Percentiles rank a stretch among this genome's conserved stretches.
phyloP scores from a whole-genome alignment of 2,797 vertebrate genomes.

The Coranthus polyacanthus region DNA sequence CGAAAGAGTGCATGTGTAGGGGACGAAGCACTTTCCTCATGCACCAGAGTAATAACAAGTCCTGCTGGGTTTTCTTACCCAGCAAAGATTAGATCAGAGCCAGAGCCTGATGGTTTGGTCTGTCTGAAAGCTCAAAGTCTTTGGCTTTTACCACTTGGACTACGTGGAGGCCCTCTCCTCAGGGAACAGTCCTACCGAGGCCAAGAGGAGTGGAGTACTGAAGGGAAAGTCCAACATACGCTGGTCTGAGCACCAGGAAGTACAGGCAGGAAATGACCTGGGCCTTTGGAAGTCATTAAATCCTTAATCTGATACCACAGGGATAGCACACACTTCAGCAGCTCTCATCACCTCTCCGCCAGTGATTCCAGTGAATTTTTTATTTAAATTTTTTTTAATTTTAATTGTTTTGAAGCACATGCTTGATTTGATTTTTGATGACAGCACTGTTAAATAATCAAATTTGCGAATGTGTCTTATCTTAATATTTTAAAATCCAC shows the following conservation, averaged over 20 bases:
- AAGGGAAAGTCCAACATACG: constrained; percentile 63
- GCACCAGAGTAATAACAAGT: constrained; percentile 70
- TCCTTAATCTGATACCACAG: constrained; percentile 66
- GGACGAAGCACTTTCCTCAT: constrained; percentile 63
- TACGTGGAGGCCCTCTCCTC: constrained; percentile 53
- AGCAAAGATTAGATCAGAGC: constrained; percentile 77
- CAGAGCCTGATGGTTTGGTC: constrained; percentile 55
- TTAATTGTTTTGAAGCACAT: constrained; percentile 6
- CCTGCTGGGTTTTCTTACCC: constrained; percentile 69
- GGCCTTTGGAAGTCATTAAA: constrained; percentile 79
- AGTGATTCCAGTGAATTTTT: constrained; percentile 28
- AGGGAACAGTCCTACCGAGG: constrained; percentile 52
- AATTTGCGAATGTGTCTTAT: constrained; percentile 15
- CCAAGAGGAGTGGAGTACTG: constrained; percentile 48
- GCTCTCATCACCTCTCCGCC: constrained; percentile 40
- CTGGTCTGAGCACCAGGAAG: constrained; percentile 64
- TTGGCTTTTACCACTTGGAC: constrained; percentile 67
- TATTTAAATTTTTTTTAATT: constrained; percentile 37
- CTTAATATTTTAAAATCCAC: constrained; percentile 41
- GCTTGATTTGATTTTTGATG: constrained; percentile 42
- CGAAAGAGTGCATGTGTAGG: constrained; percentile 51
- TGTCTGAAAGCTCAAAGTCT: constrained; percentile 62
- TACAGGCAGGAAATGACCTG: constrained; percentile 75
- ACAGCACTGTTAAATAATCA: constrained; percentile 40
- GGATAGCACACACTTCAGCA: constrained; percentile 49